Percentiles rank a stretch among this genome's conserved stretches.
Evolutionary conservation across 2,888 invertebrate species (phyloP).

Genomic region (Sarcophaga rosellei): DNA sequence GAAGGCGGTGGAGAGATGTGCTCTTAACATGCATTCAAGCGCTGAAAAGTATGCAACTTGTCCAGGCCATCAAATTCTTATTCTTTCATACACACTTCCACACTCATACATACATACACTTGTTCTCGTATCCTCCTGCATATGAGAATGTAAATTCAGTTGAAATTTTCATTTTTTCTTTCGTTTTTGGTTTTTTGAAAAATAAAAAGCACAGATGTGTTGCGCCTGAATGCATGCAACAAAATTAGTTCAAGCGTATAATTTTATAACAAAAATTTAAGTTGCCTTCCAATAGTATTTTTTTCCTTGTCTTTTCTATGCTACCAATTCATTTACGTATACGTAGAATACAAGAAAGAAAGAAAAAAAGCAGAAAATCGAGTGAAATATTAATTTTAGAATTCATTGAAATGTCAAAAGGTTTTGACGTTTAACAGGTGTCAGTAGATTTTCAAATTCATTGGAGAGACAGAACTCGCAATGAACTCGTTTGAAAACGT

Average conservation of each 20-base stretch:
- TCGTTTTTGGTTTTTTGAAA: too few relatives aligned
- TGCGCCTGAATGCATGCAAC: constrained; percentile 37
- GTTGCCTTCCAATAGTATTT: not conserved
- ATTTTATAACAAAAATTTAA: constrained; percentile 42
- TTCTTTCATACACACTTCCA: not conserved
- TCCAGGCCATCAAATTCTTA: constrained; percentile 52
- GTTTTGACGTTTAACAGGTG: too few relatives aligned
- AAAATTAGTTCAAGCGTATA: constrained; percentile 48
- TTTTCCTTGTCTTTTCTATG: not conserved
- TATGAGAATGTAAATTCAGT: not conserved
- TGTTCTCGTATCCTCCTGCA: not conserved
- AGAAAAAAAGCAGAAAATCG: too few relatives aligned
- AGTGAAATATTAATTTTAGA: too few relatives aligned
- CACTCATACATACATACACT: not conserved
- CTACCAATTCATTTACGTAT: too few relatives aligned
- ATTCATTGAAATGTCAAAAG: too few relatives aligned
- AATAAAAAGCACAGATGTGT: constrained; percentile 22
- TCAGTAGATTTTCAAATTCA: too few relatives aligned
- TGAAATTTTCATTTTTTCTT: not conserved
- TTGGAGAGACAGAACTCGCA: too few relatives aligned
- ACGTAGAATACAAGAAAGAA: too few relatives aligned
- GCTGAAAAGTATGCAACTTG: constrained; percentile 57
- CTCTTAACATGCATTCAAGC: constrained; percentile 47
- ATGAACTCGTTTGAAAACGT: too few relatives aligned
- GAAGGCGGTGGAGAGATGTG: constrained; percentile 24